These are phyloP conservation scores for Tribolium castaneum DNA, from an alignment of 1,140 invertebrate species.

Conservation along the genomic window DNA sequence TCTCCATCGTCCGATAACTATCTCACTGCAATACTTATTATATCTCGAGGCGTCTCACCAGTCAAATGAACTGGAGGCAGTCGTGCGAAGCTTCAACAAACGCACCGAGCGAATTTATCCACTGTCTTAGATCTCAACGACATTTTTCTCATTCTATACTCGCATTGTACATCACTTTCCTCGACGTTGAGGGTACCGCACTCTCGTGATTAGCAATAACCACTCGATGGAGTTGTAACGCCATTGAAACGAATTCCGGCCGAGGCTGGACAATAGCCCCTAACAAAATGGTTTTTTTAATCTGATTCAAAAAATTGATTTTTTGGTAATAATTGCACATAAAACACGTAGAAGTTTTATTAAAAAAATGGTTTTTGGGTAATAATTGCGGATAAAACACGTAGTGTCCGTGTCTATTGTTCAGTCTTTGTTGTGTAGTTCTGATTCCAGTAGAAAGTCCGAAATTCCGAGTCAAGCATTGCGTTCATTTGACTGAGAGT, in stretches of 20 bases:
- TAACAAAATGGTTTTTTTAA: no score
- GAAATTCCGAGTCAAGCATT: slow-evolving; percentile 4
- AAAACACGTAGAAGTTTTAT: no score
- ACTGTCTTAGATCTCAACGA: no score
- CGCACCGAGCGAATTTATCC: no score
- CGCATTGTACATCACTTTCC: background rate
- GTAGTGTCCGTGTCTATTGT: no score
- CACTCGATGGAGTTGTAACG: background rate
- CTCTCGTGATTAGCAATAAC: slow-evolving; percentile 22
- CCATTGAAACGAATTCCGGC: background rate
- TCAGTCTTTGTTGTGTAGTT: no score
- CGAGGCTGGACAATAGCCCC: no score
- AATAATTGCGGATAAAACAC: no score
- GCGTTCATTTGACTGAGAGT: slow-evolving; percentile 31
- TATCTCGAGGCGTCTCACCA: background rate
- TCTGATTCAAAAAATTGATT: no score
- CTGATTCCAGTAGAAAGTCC: background rate
- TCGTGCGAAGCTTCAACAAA: no score
- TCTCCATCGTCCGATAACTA: slow-evolving; percentile 40
- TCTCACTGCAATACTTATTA: slow-evolving; percentile 21
- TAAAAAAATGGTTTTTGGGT: no score
- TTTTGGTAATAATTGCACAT: no score
- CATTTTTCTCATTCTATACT: background rate
- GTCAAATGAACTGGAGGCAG: slow-evolving; percentile 13
- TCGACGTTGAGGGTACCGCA: background rate